Evolutionary conservation across 2,797 vertebrate species (phyloP).

Genomic region (Taeniopygia guttata): DNA sequence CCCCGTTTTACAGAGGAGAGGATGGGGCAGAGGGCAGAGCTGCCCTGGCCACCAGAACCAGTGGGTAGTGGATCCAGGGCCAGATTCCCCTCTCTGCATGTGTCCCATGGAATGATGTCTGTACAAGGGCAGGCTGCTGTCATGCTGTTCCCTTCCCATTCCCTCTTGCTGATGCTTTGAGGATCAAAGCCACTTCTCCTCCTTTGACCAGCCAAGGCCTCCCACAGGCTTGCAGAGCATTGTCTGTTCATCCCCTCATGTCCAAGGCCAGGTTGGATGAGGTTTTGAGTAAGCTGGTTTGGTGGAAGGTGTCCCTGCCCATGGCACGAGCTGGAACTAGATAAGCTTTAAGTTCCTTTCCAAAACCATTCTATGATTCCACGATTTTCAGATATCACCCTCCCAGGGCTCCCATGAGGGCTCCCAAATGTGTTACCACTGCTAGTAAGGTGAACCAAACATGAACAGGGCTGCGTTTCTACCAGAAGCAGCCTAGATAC

Average conservation of each 20-base stretch:
- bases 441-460: neutral
- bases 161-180: neutral
- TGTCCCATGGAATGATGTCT: neutral
- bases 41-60: neutral
- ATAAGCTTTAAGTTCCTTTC: neutral
- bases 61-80: neutral
- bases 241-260: neutral
- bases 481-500: neutral
- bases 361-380: neutral
- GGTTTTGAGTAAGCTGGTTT: neutral
- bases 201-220: neutral
- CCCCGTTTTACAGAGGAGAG: neutral
- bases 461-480: neutral
- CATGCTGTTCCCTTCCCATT: accelerated
- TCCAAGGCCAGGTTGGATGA: neutral
- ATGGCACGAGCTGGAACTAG: neutral
- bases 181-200: neutral
- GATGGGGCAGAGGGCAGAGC: neutral
- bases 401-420: neutral
- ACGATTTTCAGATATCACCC: neutral
- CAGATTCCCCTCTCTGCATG: accelerated
- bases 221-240: neutral
- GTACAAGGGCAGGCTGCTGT: neutral
- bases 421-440: neutral
- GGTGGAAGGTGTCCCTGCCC: neutral